Evolutionary conservation across 2,888 invertebrate species (phyloP).

Genomic region (Apamea monoglypha): DNA sequence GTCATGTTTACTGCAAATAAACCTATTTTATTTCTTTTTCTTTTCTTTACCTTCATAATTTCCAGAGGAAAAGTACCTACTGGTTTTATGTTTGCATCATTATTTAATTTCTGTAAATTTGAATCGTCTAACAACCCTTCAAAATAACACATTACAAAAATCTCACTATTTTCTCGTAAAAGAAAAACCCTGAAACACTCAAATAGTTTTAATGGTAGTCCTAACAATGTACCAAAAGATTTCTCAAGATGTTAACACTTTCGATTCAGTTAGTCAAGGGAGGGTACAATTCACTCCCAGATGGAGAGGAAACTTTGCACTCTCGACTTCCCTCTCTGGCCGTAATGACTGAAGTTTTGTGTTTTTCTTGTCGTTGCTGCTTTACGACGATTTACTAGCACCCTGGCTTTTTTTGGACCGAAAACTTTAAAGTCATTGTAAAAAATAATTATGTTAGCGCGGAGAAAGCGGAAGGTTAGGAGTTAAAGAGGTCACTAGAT

Average conservation of each 20-base stretch:
- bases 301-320: conserved; percentile 82
- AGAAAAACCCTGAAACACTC: conserved; percentile 41
- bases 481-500: not conserved
- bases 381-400: conserved; percentile 77
- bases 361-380: conserved; percentile 82
- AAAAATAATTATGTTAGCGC: conserved; percentile 27
- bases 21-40: not conserved
- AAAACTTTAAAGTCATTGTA: conserved; percentile 40
- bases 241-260: conserved; percentile 75
- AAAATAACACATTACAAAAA: not conserved
- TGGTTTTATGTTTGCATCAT: not conserved
- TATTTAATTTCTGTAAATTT: not conserved
- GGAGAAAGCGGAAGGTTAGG: not conserved
- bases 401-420: conserved; percentile 34
- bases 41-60: not conserved
- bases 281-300: conserved; percentile 74
- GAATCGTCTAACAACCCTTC: not conserved
- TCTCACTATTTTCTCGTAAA: conserved; percentile 6
- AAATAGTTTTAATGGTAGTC: conserved; percentile 62
- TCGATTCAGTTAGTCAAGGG: conserved; percentile 73
- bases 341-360: conserved; percentile 84
- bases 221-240: conserved; percentile 70
- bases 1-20: not conserved
- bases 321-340: conserved; percentile 72
- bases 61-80: not conserved